Base-by-base conservation (phyloP, 1,140 invertebrate species). In the Yoshiicerus persimilis region DNA sequence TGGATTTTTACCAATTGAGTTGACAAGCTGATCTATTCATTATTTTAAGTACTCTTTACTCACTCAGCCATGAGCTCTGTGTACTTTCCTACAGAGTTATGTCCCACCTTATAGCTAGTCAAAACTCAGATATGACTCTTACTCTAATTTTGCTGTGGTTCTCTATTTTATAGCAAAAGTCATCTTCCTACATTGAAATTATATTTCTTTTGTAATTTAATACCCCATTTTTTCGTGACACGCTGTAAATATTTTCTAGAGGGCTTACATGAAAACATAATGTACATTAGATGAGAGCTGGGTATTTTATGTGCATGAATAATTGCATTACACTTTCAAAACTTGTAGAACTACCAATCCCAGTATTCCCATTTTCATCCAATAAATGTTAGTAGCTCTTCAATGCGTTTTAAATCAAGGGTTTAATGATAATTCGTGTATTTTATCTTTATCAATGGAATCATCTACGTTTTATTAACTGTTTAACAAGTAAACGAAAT, bases 11-110 rank as follows among this genome's bases (percentile, higher is more conserved):
- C 75, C 75, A 80, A 80, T 80, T 10, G 16, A 38, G 34, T 38
- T 80, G 75, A 80, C 75, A 80, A 80, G 32, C 32, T 80, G 75
- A 80, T 80, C 75, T 80, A 80, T 80, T 38, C 75, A 38, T 80
- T 80, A 80, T 80, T 80, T 80, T 80, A 36, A 80, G 30, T 80
- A 36, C 32, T 36, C 34, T 38, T 80, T 80, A 80, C 20, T 80
- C 75, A 80, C n/a, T 80, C 75, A 80, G 66, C 30, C 66, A 70
- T 70, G 66, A 30, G 66, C 30, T 16, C 27, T 66, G 64, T 66
- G 23, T 66, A 66, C 64, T 66, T 66, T 66, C 11, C 64, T 66
- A n/a, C 8, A 9, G 23, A 27, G 64, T 27, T 66, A 27, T 66
- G 64, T 30, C 23, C 27, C 27, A 25, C 20, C 27, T 3, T 66